Evolutionary conservation across 2,113 vertebrate genomes (phyloP).

Genomic region (Motacilla alba): DNA sequence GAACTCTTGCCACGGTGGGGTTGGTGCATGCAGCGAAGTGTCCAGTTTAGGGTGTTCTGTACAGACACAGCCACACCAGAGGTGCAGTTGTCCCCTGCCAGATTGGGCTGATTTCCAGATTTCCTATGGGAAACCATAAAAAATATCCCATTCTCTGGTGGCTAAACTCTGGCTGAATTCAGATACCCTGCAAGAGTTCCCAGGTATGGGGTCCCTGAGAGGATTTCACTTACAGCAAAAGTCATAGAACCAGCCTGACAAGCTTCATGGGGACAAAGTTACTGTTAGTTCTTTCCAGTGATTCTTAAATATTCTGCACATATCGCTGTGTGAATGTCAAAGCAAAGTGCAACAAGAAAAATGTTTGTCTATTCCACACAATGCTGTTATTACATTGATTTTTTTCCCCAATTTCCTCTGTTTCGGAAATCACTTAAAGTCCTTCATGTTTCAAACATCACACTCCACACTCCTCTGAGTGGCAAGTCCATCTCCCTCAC

Average conservation of each 20-base stretch:
- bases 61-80: rapidly evolving
- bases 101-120: neutral
- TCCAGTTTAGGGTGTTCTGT: neutral
- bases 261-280: neutral
- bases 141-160: neutral
- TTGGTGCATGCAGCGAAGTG: neutral
- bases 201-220: neutral
- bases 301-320: neutral
- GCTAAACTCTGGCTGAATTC: neutral
- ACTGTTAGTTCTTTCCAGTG: neutral
- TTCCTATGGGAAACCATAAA: neutral
- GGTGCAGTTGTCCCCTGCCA: neutral
- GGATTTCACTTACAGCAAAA: neutral
- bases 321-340: neutral
- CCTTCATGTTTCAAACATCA: neutral
- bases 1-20: neutral
- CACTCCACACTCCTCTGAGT: neutral
- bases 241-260: neutral
- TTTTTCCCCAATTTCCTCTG: neutral
- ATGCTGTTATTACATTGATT: neutral
- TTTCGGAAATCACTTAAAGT: neutral
- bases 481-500: neutral
- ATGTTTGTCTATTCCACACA: neutral
- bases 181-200: neutral
- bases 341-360: neutral